Base-by-base conservation (phyloP, 2,797 vertebrate species). In the Echeneis naucrates region DNA sequence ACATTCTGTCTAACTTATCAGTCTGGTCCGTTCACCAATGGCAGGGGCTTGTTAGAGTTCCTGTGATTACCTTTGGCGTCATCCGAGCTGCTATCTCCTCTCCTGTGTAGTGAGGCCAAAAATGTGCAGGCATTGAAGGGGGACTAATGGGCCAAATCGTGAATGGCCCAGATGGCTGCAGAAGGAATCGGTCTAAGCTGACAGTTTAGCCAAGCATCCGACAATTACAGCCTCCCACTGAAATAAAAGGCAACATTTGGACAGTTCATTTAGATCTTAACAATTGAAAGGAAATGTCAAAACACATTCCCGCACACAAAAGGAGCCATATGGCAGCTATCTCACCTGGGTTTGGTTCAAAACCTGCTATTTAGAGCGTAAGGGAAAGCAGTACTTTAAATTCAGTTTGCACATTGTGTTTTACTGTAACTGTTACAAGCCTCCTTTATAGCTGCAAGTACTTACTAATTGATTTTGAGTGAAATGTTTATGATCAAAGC, bases 21-120 rank as follows among this genome's bases (percentile, higher is more conserved):
- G 83, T 78, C 72, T 69, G 66, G 60, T 62, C 48, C 8, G 11
- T 24, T 75, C 69, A 83, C 85, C 81, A 87, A 80, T 83, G 72
- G 83, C 75, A 62, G 74, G 42, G 58, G 51, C 76, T 76, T 12
- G n/a, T 85, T 83, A 4, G 42, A 88, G 83, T 90, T 89, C 85
- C 85, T 80, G 89, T 80, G 89, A 94, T 93, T 91, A 87, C 84
- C 82, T 93, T 90, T 84, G 91, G 90, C 90, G 87, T 94, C 90
- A 92, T 92, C 81, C 68, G 87, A 87, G 80, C 82, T 0, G 67
- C 89, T 93, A 93, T 94, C 93, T 94, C 48, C 75, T 85, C 71
- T 86, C 69, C 85, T 93, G 73, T 95, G 94, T 93, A 88, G 92
- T 80, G 81, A 74, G 71, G 92, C 93, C 94, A 95, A 92, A 92